Evolutionary conservation across 2,113 vertebrate species (phyloP).

Genomic region (Atrichornis clamosus): DNA sequence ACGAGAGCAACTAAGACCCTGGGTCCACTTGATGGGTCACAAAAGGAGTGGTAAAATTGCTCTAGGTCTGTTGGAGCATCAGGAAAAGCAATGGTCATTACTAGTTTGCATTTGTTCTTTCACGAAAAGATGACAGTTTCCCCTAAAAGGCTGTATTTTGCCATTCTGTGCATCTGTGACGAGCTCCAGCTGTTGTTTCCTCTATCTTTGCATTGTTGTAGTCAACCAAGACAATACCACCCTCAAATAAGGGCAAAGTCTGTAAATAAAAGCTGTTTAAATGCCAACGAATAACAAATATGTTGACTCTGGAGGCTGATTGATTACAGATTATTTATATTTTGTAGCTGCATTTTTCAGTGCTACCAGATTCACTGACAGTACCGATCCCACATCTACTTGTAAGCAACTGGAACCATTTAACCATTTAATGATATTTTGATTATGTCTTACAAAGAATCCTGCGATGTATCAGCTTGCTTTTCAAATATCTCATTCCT

Average conservation of each 20-base stretch:
- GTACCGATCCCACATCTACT: neutral
- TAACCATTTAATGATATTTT: neutral
- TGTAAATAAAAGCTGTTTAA: neutral
- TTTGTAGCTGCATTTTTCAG: neutral
- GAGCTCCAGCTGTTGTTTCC: neutral
- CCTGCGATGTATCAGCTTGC: neutral
- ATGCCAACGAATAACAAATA: neutral
- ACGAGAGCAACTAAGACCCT: neutral
- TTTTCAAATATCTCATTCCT: neutral
- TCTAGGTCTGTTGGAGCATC: neutral
- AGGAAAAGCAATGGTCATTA: neutral
- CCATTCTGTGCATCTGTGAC: neutral
- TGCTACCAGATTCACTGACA: neutral
- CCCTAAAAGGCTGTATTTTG: neutral
- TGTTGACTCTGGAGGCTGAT: neutral
- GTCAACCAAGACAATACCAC: accelerated
- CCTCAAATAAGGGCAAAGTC: neutral
- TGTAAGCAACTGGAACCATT: neutral
- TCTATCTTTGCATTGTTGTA: neutral
- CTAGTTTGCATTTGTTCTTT: neutral
- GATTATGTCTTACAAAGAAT: neutral
- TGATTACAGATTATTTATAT: neutral
- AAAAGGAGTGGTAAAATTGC: neutral
- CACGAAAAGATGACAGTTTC: neutral
- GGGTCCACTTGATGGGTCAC: neutral